Conservation (phyloP, 2,888 invertebrate species). For the Leptopilina myrica region DNA sequence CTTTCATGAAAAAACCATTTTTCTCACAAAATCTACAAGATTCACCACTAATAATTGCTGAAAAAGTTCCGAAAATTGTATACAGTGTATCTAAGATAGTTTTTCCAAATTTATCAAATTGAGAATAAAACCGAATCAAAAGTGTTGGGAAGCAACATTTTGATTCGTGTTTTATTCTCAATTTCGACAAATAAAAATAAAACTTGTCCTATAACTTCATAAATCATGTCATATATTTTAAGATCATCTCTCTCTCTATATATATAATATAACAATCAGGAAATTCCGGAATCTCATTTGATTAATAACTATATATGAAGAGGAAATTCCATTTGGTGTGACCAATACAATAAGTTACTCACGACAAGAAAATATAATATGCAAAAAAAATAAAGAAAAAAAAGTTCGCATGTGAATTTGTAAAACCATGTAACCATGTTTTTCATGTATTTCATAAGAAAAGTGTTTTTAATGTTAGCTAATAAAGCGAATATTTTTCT, state of each 20-base stretch:
- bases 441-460: slow-evolving; percentile 8
- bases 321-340: slow-evolving; percentile 7
- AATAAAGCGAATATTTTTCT: slow-evolving; percentile 12
- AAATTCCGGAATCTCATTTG: slow-evolving; percentile 12
- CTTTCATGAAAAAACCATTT: no score
- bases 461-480: slow-evolving; percentile 15
- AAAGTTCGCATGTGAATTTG: slow-evolving; percentile 14
- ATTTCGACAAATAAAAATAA: no score
- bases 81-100: no score
- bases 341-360: slow-evolving; percentile 12
- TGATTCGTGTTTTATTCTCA: no score
- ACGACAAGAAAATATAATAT: slow-evolving; percentile 2
- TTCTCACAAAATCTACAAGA: no score
- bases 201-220: neutral
- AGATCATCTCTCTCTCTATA: neutral
- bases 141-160: no score
- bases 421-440: neutral
- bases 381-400: neutral
- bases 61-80: no score
- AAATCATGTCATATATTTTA: neutral
- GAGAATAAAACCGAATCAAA: no score
- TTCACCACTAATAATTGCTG: no score
- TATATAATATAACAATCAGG: slow-evolving; percentile 6
- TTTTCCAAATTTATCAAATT: no score
- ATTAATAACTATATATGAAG: neutral